Conservation (phyloP, 92 coral and sea anemone genomes). For the Heteractis magnifica region DNA sequence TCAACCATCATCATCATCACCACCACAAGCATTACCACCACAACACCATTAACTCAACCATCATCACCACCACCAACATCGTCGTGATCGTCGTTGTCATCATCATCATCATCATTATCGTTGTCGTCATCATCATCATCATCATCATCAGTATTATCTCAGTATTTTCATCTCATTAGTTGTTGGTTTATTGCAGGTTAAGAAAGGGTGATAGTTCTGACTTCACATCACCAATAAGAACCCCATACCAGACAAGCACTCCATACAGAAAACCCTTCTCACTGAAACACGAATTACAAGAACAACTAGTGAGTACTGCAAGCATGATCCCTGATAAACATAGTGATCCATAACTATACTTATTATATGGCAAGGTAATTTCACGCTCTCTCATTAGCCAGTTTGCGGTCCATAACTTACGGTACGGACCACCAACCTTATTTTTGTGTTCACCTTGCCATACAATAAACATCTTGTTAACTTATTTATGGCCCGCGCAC, state of each 20-base stretch:
- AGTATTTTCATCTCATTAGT: neutral
- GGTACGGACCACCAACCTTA: too few species aligned
- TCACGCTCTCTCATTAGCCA: too few species aligned
- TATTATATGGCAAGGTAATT: too few species aligned
- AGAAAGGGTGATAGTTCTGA: slow-evolving; percentile 14
- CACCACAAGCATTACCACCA: neutral
- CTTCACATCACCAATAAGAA: slow-evolving; percentile 14
- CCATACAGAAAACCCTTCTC: slow-evolving; percentile 64
- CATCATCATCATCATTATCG: neutral
- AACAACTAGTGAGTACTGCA: slow-evolving; percentile 44
- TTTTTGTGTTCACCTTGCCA: too few species aligned
- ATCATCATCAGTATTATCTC: neutral
- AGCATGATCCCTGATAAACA: neutral
- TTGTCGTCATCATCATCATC: neutral
- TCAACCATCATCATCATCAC: neutral
- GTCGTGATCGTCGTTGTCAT: neutral
- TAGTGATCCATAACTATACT: too few species aligned
- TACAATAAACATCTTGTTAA: too few species aligned
- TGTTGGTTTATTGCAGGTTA: slow-evolving; percentile 5
- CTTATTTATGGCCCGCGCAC: too few species aligned
- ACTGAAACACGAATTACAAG: slow-evolving; percentile 85
- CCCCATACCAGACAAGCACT: slow-evolving; percentile 56
- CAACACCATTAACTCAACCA: neutral
- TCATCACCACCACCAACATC: neutral
- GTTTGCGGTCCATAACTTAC: too few species aligned